Evolutionary conservation across 1,140 invertebrate genomes (phyloP), one percentile per base, ranked within the genome.

Genomic region (Zaprionus tsacasi): DNA sequence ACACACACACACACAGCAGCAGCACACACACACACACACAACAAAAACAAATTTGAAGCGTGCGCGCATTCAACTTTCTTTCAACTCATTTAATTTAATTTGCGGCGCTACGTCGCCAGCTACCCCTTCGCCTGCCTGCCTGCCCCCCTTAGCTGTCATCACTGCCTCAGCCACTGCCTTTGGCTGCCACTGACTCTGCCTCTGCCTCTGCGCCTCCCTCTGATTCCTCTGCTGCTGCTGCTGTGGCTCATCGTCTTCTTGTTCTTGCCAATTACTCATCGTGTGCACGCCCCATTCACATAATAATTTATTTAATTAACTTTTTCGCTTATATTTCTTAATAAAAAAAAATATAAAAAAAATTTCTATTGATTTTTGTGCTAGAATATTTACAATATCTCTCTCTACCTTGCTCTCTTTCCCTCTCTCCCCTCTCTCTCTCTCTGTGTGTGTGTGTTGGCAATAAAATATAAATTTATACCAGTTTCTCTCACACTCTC

Each of bases 251-350:
- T 65, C 69, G 75, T 72, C 70, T 74, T 73, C 68, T 77, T 64
- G 69, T 77, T 78, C 85, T 88, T 88, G 85, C 85, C 85, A 88
- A 88, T 88, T 88, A 88, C 85, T 88, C 85, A 88, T 88, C 85
- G 85, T 83, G 85, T 83, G 85, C 82, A 87, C 83, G 82, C 85
- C 85, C 85, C 85, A 89, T 89, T 89, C 85, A 89, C 79, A 89
- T 89, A 89, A 89, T 90, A 89, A 90, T 89, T 89, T 89, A 89
- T 89, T 89, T 89, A 89, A 89, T 89, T 89, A 89, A 90, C 81
- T 90, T 89, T 89, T 89, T 87, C 86, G 80, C 80, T 87, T 45
- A n/a, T n/a, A n/a, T 7, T 40, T 79, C 85, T 85, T 35, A 35
- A 81, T 78, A 89, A 88, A 88, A 76, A 15, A 45, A 81, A 85